A percentile compares a stretch with the other conserved stretches of the same genome.
Conservation (phyloP, 2,113 vertebrate genomes). For the Callionymus lyra region DNA sequence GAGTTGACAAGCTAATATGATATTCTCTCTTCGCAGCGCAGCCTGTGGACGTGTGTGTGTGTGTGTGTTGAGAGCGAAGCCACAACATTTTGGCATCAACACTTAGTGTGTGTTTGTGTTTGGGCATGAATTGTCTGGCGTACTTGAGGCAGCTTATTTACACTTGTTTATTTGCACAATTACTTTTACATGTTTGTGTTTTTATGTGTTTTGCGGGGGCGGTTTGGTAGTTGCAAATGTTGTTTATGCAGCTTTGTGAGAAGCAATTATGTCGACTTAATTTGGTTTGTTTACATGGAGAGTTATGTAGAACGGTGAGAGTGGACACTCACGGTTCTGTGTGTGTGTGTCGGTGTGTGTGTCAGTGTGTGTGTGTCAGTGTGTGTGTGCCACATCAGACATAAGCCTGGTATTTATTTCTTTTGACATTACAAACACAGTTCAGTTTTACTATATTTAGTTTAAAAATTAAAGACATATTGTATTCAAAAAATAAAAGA, state of each 20-base stretch:
- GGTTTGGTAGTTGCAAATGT: slow-evolving; percentile 49
- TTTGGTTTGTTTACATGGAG: slow-evolving; percentile 65
- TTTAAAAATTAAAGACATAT: too few relatives aligned
- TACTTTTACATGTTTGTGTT: slow-evolving; percentile 20
- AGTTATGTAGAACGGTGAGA: slow-evolving; percentile 48
- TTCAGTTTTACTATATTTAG: too few relatives aligned
- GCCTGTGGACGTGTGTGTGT: slow-evolving; percentile 35
- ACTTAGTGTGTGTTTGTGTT: slow-evolving; percentile 20
- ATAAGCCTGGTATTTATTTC: too few relatives aligned
- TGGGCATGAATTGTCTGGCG: slow-evolving; percentile 19
- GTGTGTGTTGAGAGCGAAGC: slow-evolving; percentile 14
- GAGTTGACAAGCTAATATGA: slow-evolving; percentile 55
- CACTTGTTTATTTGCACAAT: slow-evolving; percentile 40
- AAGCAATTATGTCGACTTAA: slow-evolving; percentile 67
- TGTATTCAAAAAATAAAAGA: too few relatives aligned
- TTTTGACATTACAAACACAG: too few relatives aligned
- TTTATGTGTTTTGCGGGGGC: slow-evolving; percentile 20
- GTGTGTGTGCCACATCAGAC: too few relatives aligned
- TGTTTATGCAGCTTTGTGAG: slow-evolving; percentile 66
- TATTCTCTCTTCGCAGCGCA: slow-evolving; percentile 51
- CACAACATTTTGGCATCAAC: background rate
- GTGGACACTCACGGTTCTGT: slow-evolving; percentile 23
- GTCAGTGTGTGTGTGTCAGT: too few relatives aligned
- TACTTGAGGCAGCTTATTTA: slow-evolving; percentile 37
- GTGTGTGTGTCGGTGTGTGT: too few relatives aligned